These are phyloP conservation scores for Nesogale talazaci DNA, from an alignment of 2,113 vertebrate genomes.

Conservation along the genomic window DNA sequence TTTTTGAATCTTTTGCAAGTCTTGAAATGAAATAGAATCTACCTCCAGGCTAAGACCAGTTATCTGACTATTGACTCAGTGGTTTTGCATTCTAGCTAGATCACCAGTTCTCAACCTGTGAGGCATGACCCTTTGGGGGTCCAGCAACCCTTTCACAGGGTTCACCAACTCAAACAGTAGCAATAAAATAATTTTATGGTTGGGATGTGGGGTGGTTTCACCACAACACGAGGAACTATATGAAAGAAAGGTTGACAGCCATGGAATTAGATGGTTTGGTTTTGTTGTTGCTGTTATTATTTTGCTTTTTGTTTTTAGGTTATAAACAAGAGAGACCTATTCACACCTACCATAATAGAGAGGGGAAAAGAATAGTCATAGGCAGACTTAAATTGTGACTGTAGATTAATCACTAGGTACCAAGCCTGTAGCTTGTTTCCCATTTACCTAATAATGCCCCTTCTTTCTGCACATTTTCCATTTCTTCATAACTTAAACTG, in stretches of 20 bases:
- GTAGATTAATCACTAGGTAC: slow-evolving; percentile 8
- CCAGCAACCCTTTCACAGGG: too few relatives aligned
- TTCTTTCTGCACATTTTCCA: not conserved
- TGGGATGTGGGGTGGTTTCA: too few relatives aligned
- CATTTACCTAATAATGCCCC: not conserved
- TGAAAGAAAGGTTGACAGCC: too few relatives aligned
- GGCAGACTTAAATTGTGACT: not conserved
- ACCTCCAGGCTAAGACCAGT: slow-evolving; percentile 3
- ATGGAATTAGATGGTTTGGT: too few relatives aligned
- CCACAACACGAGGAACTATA: too few relatives aligned
- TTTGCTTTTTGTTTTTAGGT: slow-evolving; percentile 30
- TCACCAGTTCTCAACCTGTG: too few relatives aligned
- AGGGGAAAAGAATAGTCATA: not conserved
- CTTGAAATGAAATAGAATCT: not conserved
- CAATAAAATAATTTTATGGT: too few relatives aligned
- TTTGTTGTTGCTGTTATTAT: too few relatives aligned
- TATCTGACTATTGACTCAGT: not conserved
- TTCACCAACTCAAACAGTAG: too few relatives aligned
- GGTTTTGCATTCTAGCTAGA: slow-evolving; percentile 48
- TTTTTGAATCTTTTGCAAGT: slow-evolving; percentile 66
- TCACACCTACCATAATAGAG: not conserved
- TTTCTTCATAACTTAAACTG: slow-evolving; percentile 4
- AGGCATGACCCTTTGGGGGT: too few relatives aligned
- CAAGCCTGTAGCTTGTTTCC: not conserved
- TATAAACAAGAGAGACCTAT: slow-evolving; percentile 1